Evolutionary conservation across 1,140 invertebrate genomes (phyloP).

Genomic region (Pectinophora gossypiella): DNA sequence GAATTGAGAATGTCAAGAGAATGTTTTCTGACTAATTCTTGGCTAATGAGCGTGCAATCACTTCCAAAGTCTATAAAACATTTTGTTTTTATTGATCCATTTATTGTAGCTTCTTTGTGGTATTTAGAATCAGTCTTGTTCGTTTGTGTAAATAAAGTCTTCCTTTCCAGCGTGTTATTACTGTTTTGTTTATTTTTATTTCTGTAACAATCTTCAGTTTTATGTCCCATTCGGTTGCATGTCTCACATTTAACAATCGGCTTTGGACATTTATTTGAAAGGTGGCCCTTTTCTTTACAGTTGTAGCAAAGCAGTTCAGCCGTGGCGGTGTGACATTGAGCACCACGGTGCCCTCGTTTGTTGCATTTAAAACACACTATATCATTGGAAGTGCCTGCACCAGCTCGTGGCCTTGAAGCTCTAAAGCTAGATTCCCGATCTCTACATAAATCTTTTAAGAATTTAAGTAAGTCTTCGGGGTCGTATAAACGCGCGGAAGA

Average conservation of each 20-base stretch:
- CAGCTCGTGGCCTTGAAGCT: not conserved
- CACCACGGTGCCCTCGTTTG: not conserved
- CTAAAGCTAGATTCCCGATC: not conserved
- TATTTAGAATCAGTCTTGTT: not conserved
- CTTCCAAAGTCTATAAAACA: not conserved
- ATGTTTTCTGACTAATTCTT: not conserved
- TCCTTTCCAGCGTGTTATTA: not conserved
- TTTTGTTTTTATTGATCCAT: not conserved
- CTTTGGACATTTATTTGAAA: not conserved
- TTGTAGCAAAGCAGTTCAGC: not conserved
- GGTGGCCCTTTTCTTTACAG: conserved; percentile 1
- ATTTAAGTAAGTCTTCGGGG: not conserved
- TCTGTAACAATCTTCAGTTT: not conserved
- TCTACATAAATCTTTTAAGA: not conserved
- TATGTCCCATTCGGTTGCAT: not conserved
- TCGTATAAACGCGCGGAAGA: not conserved
- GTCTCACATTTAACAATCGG: not conserved
- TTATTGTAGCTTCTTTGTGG: not conserved
- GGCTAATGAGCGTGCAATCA: not conserved
- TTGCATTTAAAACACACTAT: conserved; percentile 4
- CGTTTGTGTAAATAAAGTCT: not conserved
- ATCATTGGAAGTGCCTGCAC: conserved; percentile 4
- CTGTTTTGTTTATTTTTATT: not conserved
- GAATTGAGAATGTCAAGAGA: not conserved
- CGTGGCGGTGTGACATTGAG: not conserved